phyloP scores from a whole-genome alignment of 2,888 invertebrate species.

The Lochmaea capreae region DNA sequence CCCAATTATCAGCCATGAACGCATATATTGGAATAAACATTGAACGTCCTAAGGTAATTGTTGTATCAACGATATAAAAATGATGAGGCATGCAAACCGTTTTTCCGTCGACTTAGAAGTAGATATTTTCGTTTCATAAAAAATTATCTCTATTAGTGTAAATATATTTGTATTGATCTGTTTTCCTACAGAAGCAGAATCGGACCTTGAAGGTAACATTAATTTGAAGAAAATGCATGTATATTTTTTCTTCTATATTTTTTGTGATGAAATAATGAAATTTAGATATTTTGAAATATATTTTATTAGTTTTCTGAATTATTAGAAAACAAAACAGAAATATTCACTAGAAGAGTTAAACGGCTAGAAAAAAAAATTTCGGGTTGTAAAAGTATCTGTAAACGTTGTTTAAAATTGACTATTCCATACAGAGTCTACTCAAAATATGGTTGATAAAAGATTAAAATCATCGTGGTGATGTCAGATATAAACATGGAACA shows the following conservation, averaged over 20 bases:
- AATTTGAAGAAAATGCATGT: constrained; percentile 42
- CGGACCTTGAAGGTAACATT: constrained; percentile 66
- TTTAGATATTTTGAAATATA: background rate
- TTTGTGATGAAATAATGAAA: constrained; percentile 16
- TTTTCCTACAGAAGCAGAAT: constrained; percentile 62
- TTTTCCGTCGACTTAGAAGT: constrained; percentile 18
- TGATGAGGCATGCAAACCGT: constrained; percentile 17
- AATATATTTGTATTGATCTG: constrained; percentile 56
- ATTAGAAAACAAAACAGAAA: constrained; percentile 12
- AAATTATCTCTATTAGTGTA: constrained; percentile 50
- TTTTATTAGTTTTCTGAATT: background rate
- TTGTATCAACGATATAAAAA: constrained; percentile 26
- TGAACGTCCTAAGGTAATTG: background rate
- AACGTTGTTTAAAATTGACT: no score
- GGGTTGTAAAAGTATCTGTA: no score
- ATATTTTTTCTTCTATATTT: constrained; percentile 26
- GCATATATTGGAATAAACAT: background rate
- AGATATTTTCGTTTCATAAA: constrained; percentile 24
- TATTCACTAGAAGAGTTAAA: constrained; percentile 3
- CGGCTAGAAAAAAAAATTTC: no score
- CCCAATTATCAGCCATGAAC: no score
- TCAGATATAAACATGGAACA: no score
- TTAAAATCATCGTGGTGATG: no score
- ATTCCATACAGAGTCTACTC: no score
- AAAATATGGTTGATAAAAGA: no score